Base-by-base conservation (phyloP, 1,140 invertebrate genomes). In the Calephelis virginiensis region DNA sequence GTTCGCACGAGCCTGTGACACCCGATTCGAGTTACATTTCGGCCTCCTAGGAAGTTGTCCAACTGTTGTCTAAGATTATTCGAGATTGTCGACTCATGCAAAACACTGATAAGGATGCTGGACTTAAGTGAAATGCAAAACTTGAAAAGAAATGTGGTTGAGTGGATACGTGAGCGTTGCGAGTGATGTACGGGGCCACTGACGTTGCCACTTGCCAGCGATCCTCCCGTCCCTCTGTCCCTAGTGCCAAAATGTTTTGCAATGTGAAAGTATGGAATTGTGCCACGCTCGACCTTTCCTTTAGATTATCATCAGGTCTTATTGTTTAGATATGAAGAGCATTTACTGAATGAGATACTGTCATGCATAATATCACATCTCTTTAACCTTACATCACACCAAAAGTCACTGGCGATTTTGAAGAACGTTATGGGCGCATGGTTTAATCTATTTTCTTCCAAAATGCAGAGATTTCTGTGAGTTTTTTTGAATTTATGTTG, bases 191-290 rank as follows among this genome's bases (percentile, higher is more conserved):
- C 77, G 83, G 83, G 84, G 81, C 82, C 86, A 90, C 88, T 90
- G 88, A 90, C 86, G 88, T 90, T 82, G 88, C 75, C 79, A 83
- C 80, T 90, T 82, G 88, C 75, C 79, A 83, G 80, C 78, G 70
- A 79, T 80, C 81, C 82, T 82, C 79, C 77, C 85, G 81, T 82
- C 85, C 84, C 83, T 84, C 81, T 81, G 86, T 87, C 81, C 84
- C 78, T 82, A 90, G 88, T 90, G 88, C 88, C 88, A 90, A 90
- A 43, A 90, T 87, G 84, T 90, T 90, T 90, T 90, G 88, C 88
- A 90, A 90, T 89, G 88, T 90, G 88, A 90, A 90, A 90, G 88
- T 90, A 84, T 81, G 80, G 80, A 89, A 88, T 87, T 83, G 85
- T 88, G 86, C 85, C 86, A 89, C 86, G 85, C 88, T 83, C 83